A percentile compares a stretch with the other conserved stretches of the same genome.
phyloP scores from a whole-genome alignment of 2,797 vertebrate genomes.

The Galago senegalensis region DNA sequence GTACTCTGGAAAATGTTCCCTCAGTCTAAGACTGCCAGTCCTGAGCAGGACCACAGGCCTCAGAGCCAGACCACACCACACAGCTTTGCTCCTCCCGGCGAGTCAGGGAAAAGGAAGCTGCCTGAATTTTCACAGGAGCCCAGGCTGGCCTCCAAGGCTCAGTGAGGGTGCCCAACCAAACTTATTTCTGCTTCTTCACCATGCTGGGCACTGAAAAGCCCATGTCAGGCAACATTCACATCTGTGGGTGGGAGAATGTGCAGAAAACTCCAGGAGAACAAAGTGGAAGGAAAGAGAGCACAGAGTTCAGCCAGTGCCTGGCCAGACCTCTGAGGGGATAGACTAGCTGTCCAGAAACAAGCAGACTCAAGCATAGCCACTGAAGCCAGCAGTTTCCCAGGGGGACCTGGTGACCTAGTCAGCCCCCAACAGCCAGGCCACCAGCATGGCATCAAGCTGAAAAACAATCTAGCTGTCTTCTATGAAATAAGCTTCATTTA shows the following conservation, averaged over 20 bases:
- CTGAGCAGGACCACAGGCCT: slow-evolving; percentile 59
- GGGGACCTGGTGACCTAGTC: neutral
- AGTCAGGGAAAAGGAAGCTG: slow-evolving; percentile 71
- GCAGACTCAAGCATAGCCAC: neutral
- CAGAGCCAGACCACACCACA: slow-evolving; percentile 4
- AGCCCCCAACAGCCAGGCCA: neutral
- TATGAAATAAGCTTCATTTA: slow-evolving; percentile 4
- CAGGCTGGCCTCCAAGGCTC: slow-evolving; percentile 60
- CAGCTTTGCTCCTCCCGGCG: neutral
- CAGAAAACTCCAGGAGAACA: slow-evolving; percentile 71
- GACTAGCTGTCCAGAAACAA: slow-evolving; percentile 35
- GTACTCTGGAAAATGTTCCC: slow-evolving; percentile 78
- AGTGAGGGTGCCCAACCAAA: slow-evolving; percentile 59
- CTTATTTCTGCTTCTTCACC: slow-evolving; percentile 39
- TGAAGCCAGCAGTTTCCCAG: neutral
- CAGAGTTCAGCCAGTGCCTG: slow-evolving; percentile 53
- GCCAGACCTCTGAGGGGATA: slow-evolving; percentile 8
- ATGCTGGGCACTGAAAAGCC: slow-evolving; percentile 54
- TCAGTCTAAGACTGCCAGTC: slow-evolving; percentile 57
- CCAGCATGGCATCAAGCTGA: slow-evolving; percentile 56
- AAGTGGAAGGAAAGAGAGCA: slow-evolving; percentile 58
- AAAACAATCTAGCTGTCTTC: slow-evolving; percentile 72
- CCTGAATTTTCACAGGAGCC: slow-evolving; percentile 69
- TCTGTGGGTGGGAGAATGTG: slow-evolving; percentile 53
- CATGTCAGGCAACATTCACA: slow-evolving; percentile 42